Conservation (phyloP, 2,113 vertebrate species). For the Indicator maculatus region DNA sequence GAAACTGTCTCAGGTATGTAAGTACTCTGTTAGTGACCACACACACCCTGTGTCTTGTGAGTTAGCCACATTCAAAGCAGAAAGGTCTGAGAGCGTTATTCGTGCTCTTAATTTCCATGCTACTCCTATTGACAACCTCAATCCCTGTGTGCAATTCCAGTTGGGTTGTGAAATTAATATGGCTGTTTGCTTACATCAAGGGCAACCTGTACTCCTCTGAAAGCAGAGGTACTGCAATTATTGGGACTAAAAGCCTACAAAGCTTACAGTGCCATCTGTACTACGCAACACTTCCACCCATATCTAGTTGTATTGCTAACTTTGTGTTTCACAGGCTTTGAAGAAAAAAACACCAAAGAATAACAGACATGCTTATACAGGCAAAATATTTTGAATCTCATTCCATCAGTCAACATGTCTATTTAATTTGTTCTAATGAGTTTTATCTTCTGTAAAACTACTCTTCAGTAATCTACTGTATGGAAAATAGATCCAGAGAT, state of each 20-base stretch:
- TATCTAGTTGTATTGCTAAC: conserved; percentile 68
- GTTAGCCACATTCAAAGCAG: neutral
- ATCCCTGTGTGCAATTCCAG: neutral
- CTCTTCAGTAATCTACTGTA: neutral
- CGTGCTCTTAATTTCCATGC: conserved; percentile 3
- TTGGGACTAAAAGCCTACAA: conserved; percentile 66
- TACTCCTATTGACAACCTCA: conserved; percentile 38
- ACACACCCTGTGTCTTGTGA: neutral
- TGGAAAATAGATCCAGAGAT: neutral
- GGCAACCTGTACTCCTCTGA: conserved; percentile 47
- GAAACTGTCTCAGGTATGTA: neutral
- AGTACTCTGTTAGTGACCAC: neutral
- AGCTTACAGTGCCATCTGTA: conserved; percentile 72
- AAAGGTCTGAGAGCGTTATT: neutral
- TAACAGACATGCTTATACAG: conserved; percentile 71
- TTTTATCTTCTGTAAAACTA: conserved; percentile 23
- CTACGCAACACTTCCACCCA: conserved; percentile 58
- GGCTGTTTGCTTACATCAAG: conserved; percentile 24
- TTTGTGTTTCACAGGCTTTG: conserved; percentile 71
- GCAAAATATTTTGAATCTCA: conserved; percentile 71
- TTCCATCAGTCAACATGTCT: conserved; percentile 67
- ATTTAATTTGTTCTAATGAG: conserved; percentile 44
- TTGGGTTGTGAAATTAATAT: conserved; percentile 64
- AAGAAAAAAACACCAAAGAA: conserved; percentile 58
- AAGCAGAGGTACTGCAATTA: conserved; percentile 66